Evolutionary conservation across 2,797 vertebrate species (phyloP), one percentile per base, ranked within the genome.

Genomic region (Enteromius trimaculatus): DNA sequence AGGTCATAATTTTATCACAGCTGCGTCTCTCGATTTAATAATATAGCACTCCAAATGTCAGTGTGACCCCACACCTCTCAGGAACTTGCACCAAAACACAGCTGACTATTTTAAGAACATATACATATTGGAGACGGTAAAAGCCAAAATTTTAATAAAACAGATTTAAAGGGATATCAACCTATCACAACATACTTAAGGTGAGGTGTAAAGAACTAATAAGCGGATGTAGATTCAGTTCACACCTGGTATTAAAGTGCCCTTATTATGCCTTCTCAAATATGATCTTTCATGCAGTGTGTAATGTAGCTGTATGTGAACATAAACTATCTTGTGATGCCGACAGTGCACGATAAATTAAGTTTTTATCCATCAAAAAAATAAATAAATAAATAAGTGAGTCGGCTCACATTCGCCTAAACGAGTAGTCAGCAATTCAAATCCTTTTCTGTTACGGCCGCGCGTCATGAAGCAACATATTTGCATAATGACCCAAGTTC

Each of bases 21-120:
- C 85, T 79, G 69, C 60, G 53, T 81, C 84, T 77, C 55, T 76
- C 64, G 58, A 72, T 69, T 82, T 71, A 69, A 82, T 81, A 81
- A 79, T 23, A 74, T 42, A 74, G 79, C 49, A 65, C 37, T 77
- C 66, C 60, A 79, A 80, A 66, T 81, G 77, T 70, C 47, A 87
- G 79, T 58, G 68, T 78, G 81, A 81, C 81, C 76, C 66, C 74
- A 80, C 68, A 72, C 76, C 5, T 77, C 58, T 19, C n/a, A 31
- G 69, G n/a, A 81, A 65, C 58, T 39, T 62, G 66, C 79, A 71
- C 23, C 23, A 26, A 64, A 81, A 74, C 69, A 23, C 1, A 1
- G 21, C 34, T 17, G 72, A 26, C 49, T 37, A 49, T 81, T 74
- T 81, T 64, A 51, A 74, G 55, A 26, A 72, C 55, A 81, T 47